Evolutionary conservation across 2,888 invertebrate species (phyloP).

Genomic region (Cephus nigrinus): DNA sequence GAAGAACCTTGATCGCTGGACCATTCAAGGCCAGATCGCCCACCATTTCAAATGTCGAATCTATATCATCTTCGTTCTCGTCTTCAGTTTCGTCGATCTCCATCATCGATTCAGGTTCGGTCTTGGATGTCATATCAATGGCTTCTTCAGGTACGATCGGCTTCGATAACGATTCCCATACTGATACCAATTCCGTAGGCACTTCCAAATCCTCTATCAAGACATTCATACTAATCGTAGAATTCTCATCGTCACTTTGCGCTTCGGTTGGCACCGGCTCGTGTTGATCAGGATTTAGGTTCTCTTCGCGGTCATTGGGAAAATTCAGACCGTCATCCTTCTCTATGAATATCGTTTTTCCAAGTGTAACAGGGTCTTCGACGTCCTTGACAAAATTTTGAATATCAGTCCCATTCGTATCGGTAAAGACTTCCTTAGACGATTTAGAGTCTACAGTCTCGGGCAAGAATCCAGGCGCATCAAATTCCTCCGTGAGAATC

Average conservation of each 20-base stretch:
- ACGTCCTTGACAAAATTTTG: not conserved
- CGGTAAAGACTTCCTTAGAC: not conserved
- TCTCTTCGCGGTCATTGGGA: constrained; percentile 46
- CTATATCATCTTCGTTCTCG: constrained; percentile 4
- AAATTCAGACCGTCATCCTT: constrained; percentile 48
- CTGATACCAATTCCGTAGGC: not conserved
- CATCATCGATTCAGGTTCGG: not conserved
- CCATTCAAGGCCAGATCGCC: constrained; percentile 4
- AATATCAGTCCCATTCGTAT: not conserved
- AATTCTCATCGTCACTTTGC: not conserved
- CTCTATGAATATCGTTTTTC: constrained; percentile 29
- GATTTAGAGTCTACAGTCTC: not conserved
- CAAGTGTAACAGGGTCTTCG: not conserved
- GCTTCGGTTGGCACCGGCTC: constrained; percentile 70
- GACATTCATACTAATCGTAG: not conserved
- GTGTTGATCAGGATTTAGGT: constrained; percentile 35
- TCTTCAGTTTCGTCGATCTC: constrained; percentile 13
- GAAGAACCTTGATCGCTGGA: constrained; percentile 13
- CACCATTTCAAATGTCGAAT: constrained; percentile 2
- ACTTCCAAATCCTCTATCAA: not conserved
- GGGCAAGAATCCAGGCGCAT: not conserved
- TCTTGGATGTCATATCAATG: constrained; percentile 65
- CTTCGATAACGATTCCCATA: not conserved
- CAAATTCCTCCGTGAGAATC: not conserved
- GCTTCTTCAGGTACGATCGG: constrained; percentile 68